Evolutionary conservation across 1,140 invertebrate genomes (phyloP).

Genomic region (Caenorhabditis latens): DNA sequence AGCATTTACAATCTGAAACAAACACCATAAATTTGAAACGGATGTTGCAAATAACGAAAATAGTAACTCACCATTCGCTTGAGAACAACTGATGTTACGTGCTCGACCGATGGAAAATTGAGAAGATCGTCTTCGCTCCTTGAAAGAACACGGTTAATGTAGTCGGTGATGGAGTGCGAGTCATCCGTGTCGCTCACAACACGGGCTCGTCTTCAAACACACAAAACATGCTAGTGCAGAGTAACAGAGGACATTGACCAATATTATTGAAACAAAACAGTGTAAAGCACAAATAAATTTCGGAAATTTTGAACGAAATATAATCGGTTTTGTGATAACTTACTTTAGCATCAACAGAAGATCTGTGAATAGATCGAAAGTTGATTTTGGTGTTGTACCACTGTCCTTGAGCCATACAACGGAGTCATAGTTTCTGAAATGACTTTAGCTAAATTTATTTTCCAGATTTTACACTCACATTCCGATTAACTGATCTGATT

Average conservation of each 20-base stretch:
- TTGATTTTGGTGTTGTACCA: slow-evolving; percentile 6
- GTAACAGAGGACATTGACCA: too few species aligned
- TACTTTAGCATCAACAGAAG: slow-evolving; percentile 35
- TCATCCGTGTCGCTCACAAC: slow-evolving; percentile 53
- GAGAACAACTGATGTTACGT: slow-evolving; percentile 20
- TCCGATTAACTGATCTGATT: slow-evolving; percentile 25
- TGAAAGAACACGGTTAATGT: slow-evolving; percentile 55
- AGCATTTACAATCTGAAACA: slow-evolving; percentile 56
- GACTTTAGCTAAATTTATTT: not conserved
- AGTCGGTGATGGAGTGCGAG: slow-evolving; percentile 39
- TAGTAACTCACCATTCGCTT: slow-evolving; percentile 4
- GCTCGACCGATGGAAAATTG: slow-evolving; percentile 33
- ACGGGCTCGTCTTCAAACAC: slow-evolving; percentile 51
- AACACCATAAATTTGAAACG: too few species aligned
- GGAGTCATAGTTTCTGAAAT: slow-evolving; percentile 28
- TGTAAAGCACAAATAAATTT: too few species aligned
- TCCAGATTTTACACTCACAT: not conserved
- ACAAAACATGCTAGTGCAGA: slow-evolving; percentile 21
- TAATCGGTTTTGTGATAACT: not conserved
- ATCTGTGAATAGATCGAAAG: slow-evolving; percentile 41
- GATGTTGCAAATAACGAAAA: not conserved
- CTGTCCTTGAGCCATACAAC: slow-evolving; percentile 42
- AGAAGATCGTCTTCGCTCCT: slow-evolving; percentile 47
- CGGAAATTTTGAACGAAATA: too few species aligned
- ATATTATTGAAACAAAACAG: too few species aligned